Percentiles rank a stretch among this genome's conserved stretches.
These are phyloP conservation scores for Eumaeus atala DNA, from an alignment of 1,140 invertebrate species.

Conservation along the genomic window DNA sequence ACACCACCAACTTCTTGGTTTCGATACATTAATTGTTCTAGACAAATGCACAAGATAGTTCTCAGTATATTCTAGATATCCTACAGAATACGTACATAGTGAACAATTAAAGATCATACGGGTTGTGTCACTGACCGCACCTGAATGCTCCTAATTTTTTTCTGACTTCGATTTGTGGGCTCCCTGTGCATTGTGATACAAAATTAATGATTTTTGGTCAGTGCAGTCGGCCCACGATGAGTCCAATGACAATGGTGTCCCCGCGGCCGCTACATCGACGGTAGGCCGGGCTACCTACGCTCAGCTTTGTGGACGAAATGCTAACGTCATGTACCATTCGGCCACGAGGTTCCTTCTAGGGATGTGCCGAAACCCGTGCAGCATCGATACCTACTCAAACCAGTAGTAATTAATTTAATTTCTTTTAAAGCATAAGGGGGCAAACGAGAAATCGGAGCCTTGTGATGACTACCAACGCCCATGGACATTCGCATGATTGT, in stretches of 20 bases:
- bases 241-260: constrained; percentile 63
- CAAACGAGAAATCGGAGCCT: too few species aligned
- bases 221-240: constrained; percentile 56
- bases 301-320: constrained; percentile 25
- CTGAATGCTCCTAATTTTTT: constrained; percentile 65
- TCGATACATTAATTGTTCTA: too few species aligned
- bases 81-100: too few species aligned
- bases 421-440: too few species aligned
- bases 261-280: constrained; percentile 55
- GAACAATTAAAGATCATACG: constrained; percentile 5
- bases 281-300: constrained; percentile 64
- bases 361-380: too few species aligned
- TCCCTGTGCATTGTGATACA: constrained; percentile 64
- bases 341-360: too few species aligned
- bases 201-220: constrained; percentile 74
- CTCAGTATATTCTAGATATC: background rate
- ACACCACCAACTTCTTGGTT: too few species aligned
- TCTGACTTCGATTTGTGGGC: constrained; percentile 46
- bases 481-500: too few species aligned
- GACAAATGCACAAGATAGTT: background rate
- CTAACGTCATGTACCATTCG: too few species aligned
- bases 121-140: constrained; percentile 53
- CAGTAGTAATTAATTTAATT: too few species aligned
- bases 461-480: too few species aligned
- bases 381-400: too few species aligned